Conservation (phyloP, 2,888 invertebrate species). For the Crioceris asparagi region DNA sequence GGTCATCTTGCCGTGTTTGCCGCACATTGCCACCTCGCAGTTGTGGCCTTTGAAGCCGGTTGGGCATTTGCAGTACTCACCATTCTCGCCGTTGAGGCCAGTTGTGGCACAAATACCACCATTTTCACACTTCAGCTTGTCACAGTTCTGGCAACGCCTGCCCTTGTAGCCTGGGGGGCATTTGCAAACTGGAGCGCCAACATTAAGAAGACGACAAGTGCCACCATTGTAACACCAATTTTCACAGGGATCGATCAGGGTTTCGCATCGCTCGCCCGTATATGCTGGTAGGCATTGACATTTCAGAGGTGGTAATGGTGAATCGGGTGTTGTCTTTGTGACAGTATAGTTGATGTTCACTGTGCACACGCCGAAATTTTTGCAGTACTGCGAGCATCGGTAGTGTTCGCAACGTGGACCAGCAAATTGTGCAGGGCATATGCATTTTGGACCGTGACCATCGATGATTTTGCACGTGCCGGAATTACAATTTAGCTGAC, state of each 20-base stretch:
- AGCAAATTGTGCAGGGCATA: constrained; percentile 52
- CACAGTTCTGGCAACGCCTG: constrained; percentile 47
- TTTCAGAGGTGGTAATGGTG: constrained; percentile 28
- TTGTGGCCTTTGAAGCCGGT: constrained; percentile 42
- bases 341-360: constrained; percentile 31
- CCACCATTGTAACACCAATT: constrained; percentile 50
- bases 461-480: constrained; percentile 47
- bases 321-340: constrained; percentile 15
- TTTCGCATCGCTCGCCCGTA: constrained; percentile 56
- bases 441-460: constrained; percentile 47
- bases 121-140: constrained; percentile 47
- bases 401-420: constrained; percentile 59
- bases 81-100: constrained; percentile 34
- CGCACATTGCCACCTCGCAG: constrained; percentile 40
- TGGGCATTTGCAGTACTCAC: constrained; percentile 44
- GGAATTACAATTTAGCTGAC: constrained; percentile 48
- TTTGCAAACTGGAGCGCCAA: constrained; percentile 32
- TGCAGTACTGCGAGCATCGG: constrained; percentile 57
- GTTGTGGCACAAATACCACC: constrained; percentile 44
- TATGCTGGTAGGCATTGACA: constrained; percentile 53
- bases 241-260: constrained; percentile 45
- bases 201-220: constrained; percentile 39
- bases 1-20: constrained; percentile 27
- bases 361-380: constrained; percentile 50
- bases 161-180: constrained; percentile 38